These are phyloP conservation scores for Esox masquinongy DNA, from an alignment of 2,797 vertebrate genomes.

Conservation along the genomic window DNA sequence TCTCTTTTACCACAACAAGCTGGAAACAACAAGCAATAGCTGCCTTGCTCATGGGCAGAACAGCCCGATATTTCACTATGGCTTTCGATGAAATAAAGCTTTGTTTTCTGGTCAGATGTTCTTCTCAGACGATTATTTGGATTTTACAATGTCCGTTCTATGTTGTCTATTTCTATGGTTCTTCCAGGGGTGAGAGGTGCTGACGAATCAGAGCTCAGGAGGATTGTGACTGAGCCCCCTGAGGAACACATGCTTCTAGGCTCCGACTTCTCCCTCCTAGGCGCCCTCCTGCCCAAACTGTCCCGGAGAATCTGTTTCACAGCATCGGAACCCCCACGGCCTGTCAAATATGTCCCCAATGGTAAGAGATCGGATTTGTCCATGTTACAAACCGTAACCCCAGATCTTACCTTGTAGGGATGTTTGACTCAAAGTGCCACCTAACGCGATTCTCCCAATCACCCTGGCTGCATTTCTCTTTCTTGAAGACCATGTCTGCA, in stretches of 20 bases:
- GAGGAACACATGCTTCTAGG: slow-evolving; percentile 79
- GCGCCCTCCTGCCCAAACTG: slow-evolving; percentile 74
- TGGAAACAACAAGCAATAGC: too few relatives aligned
- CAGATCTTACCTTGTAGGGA: too few relatives aligned
- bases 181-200: slow-evolving; percentile 76
- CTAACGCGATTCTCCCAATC: too few relatives aligned
- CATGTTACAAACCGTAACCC: not conserved
- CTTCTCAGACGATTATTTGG: not conserved
- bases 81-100: too few relatives aligned
- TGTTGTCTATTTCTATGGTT: not conserved
- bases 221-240: slow-evolving; percentile 76
- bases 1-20: too few relatives aligned
- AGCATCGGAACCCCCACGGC: slow-evolving; percentile 83
- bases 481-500: too few relatives aligned
- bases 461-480: too few relatives aligned
- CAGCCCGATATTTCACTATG: too few relatives aligned
- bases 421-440: too few relatives aligned
- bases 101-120: not conserved
- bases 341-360: slow-evolving; percentile 60
- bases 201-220: slow-evolving; percentile 75
- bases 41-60: too few relatives aligned
- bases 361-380: slow-evolving; percentile 58
- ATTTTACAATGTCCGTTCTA: not conserved
- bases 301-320: slow-evolving; percentile 83
- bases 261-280: slow-evolving; percentile 72